Percentiles rank a stretch among this genome's conserved stretches.
Evolutionary conservation across 2,113 vertebrate genomes (phyloP).

Genomic region (Mugil cephalus): DNA sequence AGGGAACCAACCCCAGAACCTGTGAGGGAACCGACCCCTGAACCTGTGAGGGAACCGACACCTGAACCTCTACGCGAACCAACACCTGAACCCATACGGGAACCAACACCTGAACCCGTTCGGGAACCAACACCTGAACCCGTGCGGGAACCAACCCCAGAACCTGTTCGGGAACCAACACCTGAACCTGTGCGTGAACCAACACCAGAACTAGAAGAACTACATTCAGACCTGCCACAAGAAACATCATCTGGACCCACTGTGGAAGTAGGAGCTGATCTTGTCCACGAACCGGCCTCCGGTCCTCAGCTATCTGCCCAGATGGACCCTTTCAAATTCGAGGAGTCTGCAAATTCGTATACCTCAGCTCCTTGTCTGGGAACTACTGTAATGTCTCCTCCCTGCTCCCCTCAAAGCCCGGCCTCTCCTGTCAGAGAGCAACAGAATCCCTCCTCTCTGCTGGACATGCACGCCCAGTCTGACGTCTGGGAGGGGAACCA

Average conservation of each 20-base stretch:
- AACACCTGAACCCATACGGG: neutral
- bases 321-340: constrained; percentile 61
- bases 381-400: constrained; percentile 83
- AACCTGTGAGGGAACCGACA: neutral
- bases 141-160: neutral
- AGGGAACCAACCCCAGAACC: constrained; percentile 3
- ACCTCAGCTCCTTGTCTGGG: constrained; percentile 69
- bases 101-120: neutral
- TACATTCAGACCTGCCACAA: neutral
- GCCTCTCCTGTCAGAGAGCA: constrained; percentile 63
- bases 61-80: neutral
- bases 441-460: constrained; percentile 48
- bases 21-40: neutral
- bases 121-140: constrained; percentile 6
- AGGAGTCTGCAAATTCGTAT: constrained; percentile 29
- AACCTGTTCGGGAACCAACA: neutral
- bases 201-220: constrained; percentile 31
- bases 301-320: constrained; percentile 48
- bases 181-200: constrained; percentile 2
- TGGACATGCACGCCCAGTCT: constrained; percentile 58
- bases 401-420: constrained; percentile 75
- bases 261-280: constrained; percentile 24
- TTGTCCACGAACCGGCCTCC: constrained; percentile 18
- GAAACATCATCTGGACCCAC: constrained; percentile 23
- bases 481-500: constrained; percentile 60